Conservation (phyloP, 2,888 invertebrate genomes). For the Leucania comma region DNA sequence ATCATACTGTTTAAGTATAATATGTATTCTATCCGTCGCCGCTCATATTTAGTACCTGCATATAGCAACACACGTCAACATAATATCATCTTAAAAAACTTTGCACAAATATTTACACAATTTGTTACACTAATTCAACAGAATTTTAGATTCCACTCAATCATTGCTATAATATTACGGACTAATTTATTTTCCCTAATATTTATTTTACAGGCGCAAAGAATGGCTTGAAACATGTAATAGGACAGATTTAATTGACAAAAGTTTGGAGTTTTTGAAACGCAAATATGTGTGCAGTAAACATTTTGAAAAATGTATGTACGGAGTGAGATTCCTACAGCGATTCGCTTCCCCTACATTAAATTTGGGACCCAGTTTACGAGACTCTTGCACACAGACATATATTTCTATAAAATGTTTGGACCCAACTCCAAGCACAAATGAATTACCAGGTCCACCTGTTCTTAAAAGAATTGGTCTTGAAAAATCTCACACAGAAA, state of each 20-base stretch:
- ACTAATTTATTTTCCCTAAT: not conserved
- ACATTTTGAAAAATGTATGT: slow-evolving; percentile 23
- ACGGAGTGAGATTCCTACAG: not conserved
- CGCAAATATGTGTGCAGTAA: slow-evolving; percentile 24
- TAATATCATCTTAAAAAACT: no score
- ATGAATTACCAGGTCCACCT: not conserved
- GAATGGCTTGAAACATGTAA: slow-evolving; percentile 22
- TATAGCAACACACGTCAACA: no score
- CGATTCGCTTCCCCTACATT: slow-evolving; percentile 5
- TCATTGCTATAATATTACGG: no score
- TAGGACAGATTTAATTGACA: slow-evolving; percentile 16
- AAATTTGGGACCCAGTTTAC: not conserved
- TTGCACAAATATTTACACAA: no score
- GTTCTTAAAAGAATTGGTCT: not conserved
- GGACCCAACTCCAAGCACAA: not conserved
- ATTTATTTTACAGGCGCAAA: slow-evolving; percentile 21
- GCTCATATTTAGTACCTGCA: no score
- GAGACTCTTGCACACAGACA: slow-evolving; percentile 25
- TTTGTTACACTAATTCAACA: no score
- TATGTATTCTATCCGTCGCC: no score
- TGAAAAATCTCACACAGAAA: slow-evolving; percentile 14
- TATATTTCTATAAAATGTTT: not conserved
- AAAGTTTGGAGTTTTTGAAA: not conserved
- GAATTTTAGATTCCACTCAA: no score
- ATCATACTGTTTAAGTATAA: no score